phyloP scores from a whole-genome alignment of 2,113 vertebrate genomes.

The Porphyrio hochstetteri region DNA sequence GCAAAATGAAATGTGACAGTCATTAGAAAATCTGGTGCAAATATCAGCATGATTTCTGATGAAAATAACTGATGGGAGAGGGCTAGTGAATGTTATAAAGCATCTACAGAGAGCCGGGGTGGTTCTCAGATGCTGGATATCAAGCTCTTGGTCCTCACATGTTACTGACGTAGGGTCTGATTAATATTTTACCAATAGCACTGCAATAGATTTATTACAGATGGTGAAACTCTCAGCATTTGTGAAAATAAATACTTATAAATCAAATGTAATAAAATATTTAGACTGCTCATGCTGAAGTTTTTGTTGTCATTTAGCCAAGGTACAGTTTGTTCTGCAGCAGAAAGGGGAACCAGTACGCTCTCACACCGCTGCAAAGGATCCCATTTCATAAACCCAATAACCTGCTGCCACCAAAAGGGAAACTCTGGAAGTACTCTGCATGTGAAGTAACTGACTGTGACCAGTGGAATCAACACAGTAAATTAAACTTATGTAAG shows the following conservation, averaged over 20 bases:
- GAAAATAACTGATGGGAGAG: neutral
- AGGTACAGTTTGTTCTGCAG: neutral
- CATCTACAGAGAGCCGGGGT: neutral
- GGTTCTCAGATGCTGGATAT: neutral
- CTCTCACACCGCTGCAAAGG: neutral
- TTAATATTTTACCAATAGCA: neutral
- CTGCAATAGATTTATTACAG: neutral
- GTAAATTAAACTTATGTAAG: neutral
- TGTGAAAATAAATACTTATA: neutral
- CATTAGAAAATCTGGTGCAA: neutral
- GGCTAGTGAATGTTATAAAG: neutral
- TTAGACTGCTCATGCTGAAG: neutral
- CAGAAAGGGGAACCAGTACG: neutral
- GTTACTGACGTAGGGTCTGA: neutral
- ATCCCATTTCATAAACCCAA: neutral
- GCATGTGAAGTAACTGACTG: neutral
- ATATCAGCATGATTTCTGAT: neutral
- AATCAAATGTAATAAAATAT: conserved; percentile 17
- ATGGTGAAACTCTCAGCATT: neutral
- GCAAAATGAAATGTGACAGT: neutral
- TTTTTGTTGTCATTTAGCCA: neutral
- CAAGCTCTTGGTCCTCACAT: neutral
- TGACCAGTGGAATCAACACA: neutral
- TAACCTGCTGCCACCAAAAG: conserved; percentile 68
- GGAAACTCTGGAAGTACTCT: conserved; percentile 16